Conservation (phyloP, 2,797 vertebrate species). For the Lemur catta region DNA sequence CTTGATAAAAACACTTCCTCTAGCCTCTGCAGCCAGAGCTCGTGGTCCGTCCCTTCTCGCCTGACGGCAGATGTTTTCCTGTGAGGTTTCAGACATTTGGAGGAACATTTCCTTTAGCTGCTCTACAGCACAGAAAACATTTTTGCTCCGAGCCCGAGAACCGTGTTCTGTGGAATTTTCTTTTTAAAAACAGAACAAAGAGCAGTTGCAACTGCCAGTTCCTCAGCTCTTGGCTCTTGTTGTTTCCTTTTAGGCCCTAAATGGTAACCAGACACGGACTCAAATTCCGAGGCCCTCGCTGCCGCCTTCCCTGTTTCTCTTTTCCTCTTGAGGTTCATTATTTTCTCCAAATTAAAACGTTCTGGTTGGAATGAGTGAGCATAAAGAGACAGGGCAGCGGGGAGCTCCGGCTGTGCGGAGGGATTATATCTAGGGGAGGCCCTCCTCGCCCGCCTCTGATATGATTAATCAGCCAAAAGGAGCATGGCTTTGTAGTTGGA, state of each 20-base stretch:
- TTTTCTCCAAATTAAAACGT: constrained; percentile 74
- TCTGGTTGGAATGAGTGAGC: constrained; percentile 49
- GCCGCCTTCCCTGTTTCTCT: not conserved
- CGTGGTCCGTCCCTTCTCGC: not conserved
- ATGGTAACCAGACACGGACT: constrained; percentile 68
- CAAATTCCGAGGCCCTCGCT: not conserved
- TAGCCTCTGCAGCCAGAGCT: not conserved
- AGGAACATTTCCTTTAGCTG: not conserved
- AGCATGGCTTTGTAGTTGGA: constrained; percentile 62
- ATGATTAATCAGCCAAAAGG: constrained; percentile 63
- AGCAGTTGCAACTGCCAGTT: constrained; percentile 41
- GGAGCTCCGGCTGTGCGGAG: not conserved
- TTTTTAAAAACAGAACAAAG: constrained; percentile 68
- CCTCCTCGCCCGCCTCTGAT: constrained; percentile 57
- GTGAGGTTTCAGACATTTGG: not conserved
- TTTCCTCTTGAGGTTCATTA: constrained; percentile 69
- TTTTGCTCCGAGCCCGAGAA: constrained; percentile 44
- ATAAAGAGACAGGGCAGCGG: constrained; percentile 51
- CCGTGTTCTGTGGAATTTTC: constrained; percentile 63
- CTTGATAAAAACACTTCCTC: not conserved
- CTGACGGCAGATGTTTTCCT: not conserved
- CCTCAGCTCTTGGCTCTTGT: not conserved
- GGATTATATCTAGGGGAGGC: constrained; percentile 51
- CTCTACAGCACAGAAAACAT: constrained; percentile 39
- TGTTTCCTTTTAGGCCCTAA: constrained; percentile 55